These are phyloP conservation scores for Neosilurus mollespiculum DNA, from an alignment of 2,797 vertebrate species.

Conservation along the genomic window DNA sequence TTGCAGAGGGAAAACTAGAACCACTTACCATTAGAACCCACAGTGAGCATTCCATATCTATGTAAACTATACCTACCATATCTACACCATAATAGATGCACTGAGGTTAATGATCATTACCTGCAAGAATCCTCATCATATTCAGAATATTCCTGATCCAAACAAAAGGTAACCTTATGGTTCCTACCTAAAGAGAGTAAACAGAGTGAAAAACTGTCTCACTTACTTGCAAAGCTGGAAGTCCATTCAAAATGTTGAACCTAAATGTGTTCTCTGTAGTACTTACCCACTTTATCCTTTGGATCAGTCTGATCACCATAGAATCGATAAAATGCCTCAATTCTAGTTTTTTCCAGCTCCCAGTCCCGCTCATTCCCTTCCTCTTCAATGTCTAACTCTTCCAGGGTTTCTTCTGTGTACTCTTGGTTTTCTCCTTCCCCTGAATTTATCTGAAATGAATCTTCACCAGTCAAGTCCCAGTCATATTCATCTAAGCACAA, in stretches of 20 bases:
- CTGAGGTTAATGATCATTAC: constrained; percentile 53
- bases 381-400: constrained; percentile 24
- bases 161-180: constrained; percentile 66
- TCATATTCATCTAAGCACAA: constrained; percentile 37
- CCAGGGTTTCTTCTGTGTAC: constrained; percentile 21
- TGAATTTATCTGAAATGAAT: background rate
- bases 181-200: constrained; percentile 58
- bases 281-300: constrained; percentile 46
- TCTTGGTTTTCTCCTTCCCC: constrained; percentile 2
- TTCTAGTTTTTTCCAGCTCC: constrained; percentile 70
- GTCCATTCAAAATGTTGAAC: background rate
- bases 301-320: constrained; percentile 59
- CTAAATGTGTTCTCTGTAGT: background rate
- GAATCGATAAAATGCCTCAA: constrained; percentile 69
- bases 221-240: background rate
- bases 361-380: constrained; percentile 61
- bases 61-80: background rate
- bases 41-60: background rate
- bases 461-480: constrained; percentile 27
- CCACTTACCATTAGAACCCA: background rate
- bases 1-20: background rate
- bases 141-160: constrained; percentile 62
- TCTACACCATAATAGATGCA: background rate
- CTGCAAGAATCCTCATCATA: constrained; percentile 69
- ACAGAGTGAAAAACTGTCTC: background rate